Conservation (phyloP, 2,113 vertebrate genomes). For the Telmatochromis brichardi region DNA sequence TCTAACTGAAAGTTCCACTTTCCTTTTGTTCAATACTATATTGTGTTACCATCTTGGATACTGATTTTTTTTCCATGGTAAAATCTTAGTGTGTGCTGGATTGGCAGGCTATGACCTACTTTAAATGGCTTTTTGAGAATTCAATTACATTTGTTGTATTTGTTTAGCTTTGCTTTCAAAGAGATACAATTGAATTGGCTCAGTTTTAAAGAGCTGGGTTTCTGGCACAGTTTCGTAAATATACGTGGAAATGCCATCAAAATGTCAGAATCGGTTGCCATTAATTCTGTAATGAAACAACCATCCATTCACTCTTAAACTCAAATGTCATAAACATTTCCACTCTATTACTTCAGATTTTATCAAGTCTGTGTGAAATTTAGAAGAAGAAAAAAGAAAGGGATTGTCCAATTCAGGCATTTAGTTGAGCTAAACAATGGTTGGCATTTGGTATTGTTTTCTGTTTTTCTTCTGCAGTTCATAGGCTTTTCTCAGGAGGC, state of each 20-base stretch:
- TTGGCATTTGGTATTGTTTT: background rate
- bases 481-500: background rate
- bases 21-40: background rate
- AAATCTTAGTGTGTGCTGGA: background rate
- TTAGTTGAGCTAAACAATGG: background rate
- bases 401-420: background rate
- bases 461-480: background rate
- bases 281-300: slow-evolving; percentile 13
- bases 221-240: background rate
- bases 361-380: background rate
- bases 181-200: background rate
- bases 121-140: background rate
- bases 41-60: background rate
- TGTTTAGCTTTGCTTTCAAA: background rate
- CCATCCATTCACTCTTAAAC: background rate
- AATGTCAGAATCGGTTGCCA: slow-evolving; percentile 45
- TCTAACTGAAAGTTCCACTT: background rate
- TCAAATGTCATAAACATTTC: slow-evolving; percentile 8
- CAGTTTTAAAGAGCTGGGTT: background rate
- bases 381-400: rapidly evolving
- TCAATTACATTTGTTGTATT: background rate
- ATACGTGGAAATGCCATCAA: slow-evolving; percentile 48
- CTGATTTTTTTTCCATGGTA: background rate
- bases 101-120: background rate
- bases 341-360: background rate